phyloP scores from a whole-genome alignment of 2,797 vertebrate species.

The Hydrophis major region DNA sequence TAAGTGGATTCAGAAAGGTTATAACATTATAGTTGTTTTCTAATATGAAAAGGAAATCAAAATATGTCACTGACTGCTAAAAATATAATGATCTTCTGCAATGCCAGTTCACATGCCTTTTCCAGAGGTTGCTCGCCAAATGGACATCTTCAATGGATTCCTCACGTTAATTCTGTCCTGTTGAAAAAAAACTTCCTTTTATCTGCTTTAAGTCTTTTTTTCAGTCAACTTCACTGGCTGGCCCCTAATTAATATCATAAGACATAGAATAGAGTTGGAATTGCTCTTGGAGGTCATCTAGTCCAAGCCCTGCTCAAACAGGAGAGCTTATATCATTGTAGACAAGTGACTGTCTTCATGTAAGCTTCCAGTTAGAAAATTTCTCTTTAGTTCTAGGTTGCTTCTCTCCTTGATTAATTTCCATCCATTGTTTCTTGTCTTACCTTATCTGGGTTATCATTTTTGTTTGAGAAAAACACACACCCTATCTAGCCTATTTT shows the following conservation, averaged over 20 bases:
- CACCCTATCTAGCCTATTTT: background rate
- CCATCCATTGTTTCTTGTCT: too few relatives aligned
- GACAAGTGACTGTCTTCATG: too few relatives aligned
- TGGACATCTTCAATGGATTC: background rate
- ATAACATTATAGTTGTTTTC: background rate
- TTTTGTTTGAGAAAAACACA: background rate
- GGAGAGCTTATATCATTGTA: too few relatives aligned
- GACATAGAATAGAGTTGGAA: too few relatives aligned
- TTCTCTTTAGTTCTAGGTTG: too few relatives aligned
- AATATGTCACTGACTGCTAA: background rate
- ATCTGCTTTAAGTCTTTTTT: background rate
- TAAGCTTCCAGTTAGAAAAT: too few relatives aligned
- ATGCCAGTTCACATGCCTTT: background rate
- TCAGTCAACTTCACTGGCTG: background rate
- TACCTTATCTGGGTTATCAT: background rate
- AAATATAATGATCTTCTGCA: background rate
- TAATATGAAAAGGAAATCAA: background rate
- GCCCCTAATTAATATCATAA: background rate
- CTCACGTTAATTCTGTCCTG: background rate
- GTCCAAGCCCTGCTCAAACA: too few relatives aligned
- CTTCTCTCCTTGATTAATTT: too few relatives aligned
- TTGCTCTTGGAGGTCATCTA: too few relatives aligned
- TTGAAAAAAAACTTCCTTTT: background rate
- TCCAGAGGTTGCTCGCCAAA: background rate
- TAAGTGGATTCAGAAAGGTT: background rate